Percentiles rank a stretch among this genome's conserved stretches.
These are phyloP conservation scores for Scartelaos histophorus DNA, from an alignment of 2,113 vertebrate genomes.

Conservation along the genomic window DNA sequence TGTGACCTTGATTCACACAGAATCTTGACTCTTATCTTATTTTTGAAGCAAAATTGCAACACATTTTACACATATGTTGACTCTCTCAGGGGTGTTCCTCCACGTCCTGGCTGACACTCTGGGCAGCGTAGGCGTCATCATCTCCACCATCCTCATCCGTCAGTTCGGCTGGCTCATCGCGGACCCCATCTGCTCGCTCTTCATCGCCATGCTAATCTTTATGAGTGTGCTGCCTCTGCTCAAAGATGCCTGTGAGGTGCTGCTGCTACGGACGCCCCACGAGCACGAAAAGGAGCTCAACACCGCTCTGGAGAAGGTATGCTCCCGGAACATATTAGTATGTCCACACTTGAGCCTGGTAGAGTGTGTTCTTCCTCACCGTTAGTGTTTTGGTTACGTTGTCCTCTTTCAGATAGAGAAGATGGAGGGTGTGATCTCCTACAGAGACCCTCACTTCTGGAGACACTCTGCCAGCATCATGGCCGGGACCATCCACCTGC, in stretches of 20 bases:
- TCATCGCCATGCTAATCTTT: constrained; percentile 94
- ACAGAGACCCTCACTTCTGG: constrained; percentile 96
- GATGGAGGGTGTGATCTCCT: constrained; percentile 94
- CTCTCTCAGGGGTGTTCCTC: constrained; percentile 95
- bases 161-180: constrained; percentile 98
- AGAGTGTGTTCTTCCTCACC: no score
- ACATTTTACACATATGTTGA: no score
- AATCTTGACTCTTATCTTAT: no score
- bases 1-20: no score
- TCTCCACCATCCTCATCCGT: constrained; percentile 95
- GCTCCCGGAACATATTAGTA: no score
- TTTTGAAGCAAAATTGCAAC: no score
- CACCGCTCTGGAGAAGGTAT: constrained; percentile 91
- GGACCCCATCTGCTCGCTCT: constrained; percentile 96
- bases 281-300: constrained; percentile 91
- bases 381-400: not conserved
- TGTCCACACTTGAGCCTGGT: no score
- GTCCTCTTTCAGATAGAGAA: constrained; percentile 85
- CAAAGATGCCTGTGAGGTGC: constrained; percentile 93
- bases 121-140: constrained; percentile 95
- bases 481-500: constrained; percentile 96
- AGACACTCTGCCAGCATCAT: constrained; percentile 91
- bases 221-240: constrained; percentile 94
- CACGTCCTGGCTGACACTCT: constrained; percentile 96
- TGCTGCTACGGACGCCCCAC: constrained; percentile 86